Conservation (phyloP, 1,140 invertebrate genomes). For the Adelges cooleyi region DNA sequence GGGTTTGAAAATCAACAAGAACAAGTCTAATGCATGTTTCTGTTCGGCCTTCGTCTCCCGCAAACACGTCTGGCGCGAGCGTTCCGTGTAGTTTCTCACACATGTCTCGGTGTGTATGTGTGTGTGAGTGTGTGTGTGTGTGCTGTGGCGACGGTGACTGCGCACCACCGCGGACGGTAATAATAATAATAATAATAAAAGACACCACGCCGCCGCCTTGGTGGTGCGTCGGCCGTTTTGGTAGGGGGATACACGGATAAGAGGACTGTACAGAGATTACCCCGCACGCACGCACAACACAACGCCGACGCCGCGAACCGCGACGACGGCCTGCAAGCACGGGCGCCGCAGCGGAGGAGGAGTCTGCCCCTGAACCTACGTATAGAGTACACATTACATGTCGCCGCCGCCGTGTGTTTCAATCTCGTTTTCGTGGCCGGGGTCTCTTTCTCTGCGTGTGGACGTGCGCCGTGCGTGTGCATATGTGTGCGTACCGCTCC, state of each 20-base stretch:
- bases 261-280: slow-evolving; percentile 6
- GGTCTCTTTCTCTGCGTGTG: not conserved
- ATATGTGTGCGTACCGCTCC: no score
- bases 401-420: not conserved
- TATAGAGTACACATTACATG: not conserved
- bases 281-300: not conserved
- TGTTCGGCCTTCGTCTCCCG: not conserved
- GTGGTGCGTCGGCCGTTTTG: not conserved
- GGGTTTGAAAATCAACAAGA: no score
- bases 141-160: not conserved
- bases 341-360: not conserved
- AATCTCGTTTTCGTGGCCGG: slow-evolving; percentile 20
- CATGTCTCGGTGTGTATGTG: not conserved
- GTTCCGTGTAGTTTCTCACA: not conserved
- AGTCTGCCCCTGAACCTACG: slow-evolving; percentile 15
- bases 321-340: not conserved
- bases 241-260: not conserved
- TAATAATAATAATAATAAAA: slow-evolving; percentile 6
- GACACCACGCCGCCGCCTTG: not conserved
- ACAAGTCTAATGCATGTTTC: not conserved
- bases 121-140: not conserved
- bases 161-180: not conserved
- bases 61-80: slow-evolving; percentile 5
- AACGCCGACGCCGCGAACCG: slow-evolving; percentile 11
- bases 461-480: not conserved